These are phyloP conservation scores for Propithecus deckenii DNA, from an alignment of 2,797 vertebrate genomes.

Conservation along the genomic window DNA sequence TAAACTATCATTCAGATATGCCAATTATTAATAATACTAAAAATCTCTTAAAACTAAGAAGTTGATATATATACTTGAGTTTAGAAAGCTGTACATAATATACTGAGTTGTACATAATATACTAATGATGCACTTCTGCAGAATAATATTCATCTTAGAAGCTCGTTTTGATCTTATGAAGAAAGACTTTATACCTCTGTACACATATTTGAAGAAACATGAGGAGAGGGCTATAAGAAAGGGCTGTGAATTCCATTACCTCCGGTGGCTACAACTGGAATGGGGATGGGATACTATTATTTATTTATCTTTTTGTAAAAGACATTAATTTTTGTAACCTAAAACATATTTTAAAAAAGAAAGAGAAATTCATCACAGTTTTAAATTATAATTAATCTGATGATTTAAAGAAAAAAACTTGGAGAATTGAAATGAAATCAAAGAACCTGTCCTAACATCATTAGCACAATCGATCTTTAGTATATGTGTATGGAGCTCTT, in stretches of 20 bases:
- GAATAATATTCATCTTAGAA: background rate
- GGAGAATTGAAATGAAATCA: background rate
- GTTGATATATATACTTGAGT: background rate
- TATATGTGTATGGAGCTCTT: background rate
- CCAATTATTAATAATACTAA: background rate
- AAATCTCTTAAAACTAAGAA: background rate
- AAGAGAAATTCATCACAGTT: background rate
- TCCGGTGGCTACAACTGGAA: background rate
- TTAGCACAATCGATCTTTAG: background rate
- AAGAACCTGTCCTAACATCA: background rate
- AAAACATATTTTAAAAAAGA: background rate
- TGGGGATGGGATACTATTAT: rapidly evolving
- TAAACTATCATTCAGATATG: background rate
- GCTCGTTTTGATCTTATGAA: background rate
- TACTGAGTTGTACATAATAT: background rate
- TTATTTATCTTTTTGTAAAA: background rate
- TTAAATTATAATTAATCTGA: background rate
- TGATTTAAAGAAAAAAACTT: background rate
- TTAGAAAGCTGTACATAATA: background rate
- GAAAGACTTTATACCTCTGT: background rate
- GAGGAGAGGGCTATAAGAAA: background rate
- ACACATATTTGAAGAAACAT: background rate
- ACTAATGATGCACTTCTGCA: background rate
- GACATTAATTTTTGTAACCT: background rate
- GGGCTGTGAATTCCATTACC: too few relatives aligned